Evolutionary conservation across 2,888 invertebrate genomes (phyloP).

Genomic region (Pyrrhia umbra): DNA sequence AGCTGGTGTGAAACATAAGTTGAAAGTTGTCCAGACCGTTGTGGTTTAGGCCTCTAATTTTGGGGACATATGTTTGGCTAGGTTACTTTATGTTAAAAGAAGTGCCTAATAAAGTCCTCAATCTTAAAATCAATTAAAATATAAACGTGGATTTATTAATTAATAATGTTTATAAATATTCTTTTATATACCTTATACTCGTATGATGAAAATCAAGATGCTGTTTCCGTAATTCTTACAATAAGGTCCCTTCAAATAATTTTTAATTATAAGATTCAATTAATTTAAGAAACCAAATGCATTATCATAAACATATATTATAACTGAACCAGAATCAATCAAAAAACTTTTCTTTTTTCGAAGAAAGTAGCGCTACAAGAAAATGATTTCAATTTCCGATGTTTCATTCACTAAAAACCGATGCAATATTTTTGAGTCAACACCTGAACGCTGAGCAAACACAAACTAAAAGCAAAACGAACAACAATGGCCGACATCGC

Average conservation of each 20-base stretch:
- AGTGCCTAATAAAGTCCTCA: too few species aligned
- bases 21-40: conserved; percentile 41
- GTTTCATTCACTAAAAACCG: conserved; percentile 70
- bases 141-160: too few species aligned
- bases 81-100: too few species aligned
- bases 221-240: too few species aligned
- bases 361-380: conserved; percentile 37
- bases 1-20: conserved; percentile 55
- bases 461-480: conserved; percentile 66
- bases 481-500: conserved; percentile 62
- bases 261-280: too few species aligned
- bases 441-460: conserved; percentile 72
- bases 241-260: too few species aligned
- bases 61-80: conserved; percentile 10
- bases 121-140: too few species aligned
- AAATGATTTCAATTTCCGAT: conserved; percentile 65
- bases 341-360: neutral
- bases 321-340: conserved; percentile 15
- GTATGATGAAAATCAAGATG: too few species aligned
- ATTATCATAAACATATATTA: conserved; percentile 21
- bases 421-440: conserved; percentile 77
- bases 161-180: too few species aligned
- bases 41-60: conserved; percentile 29
- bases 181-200: too few species aligned
- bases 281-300: too few species aligned